These are phyloP conservation scores for Bergia puertoricense DNA, from an alignment of 92 coral and sea anemone genomes.

Conservation along the genomic window DNA sequence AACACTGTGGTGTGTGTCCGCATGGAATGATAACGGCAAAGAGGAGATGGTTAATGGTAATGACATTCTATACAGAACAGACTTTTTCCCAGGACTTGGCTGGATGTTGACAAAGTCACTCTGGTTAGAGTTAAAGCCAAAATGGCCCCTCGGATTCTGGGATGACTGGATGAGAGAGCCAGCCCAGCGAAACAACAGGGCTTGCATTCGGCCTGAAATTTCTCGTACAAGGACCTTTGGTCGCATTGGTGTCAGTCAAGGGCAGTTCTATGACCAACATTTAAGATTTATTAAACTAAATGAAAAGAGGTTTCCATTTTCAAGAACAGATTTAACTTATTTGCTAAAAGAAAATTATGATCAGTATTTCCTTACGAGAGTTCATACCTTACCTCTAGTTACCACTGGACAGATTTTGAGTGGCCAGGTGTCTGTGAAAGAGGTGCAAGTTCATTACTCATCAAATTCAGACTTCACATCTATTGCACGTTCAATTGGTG, in stretches of 20 bases:
- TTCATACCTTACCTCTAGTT: slow-evolving; percentile 64
- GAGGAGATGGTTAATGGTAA: slow-evolving; percentile 86
- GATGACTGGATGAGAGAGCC: slow-evolving; percentile 99
- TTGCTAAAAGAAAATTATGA: slow-evolving; percentile 83
- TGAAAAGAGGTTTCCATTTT: slow-evolving; percentile 77
- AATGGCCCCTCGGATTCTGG: slow-evolving; percentile 99
- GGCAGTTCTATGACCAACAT: slow-evolving; percentile 95
- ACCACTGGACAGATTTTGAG: slow-evolving; percentile 54
- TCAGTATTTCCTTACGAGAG: slow-evolving; percentile 53
- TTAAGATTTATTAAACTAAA: slow-evolving; percentile 86
- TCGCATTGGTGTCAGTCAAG: slow-evolving; percentile 90
- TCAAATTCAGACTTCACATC: slow-evolving; percentile 61
- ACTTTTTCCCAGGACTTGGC: slow-evolving; percentile 97
- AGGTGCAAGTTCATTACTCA: slow-evolving; percentile 76
- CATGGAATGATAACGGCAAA: slow-evolving; percentile 99
- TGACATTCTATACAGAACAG: slow-evolving; percentile 86
- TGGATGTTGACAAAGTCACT: slow-evolving; percentile 89
- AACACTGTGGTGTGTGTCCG: slow-evolving; percentile 94
- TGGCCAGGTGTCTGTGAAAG: slow-evolving; percentile 40
- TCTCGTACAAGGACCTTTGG: slow-evolving; percentile 95
- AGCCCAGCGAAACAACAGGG: slow-evolving; percentile 76
- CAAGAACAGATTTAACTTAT: slow-evolving; percentile 80
- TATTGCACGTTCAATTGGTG: slow-evolving; percentile 71
- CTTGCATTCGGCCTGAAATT: slow-evolving; percentile 97
- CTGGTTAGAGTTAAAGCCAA: slow-evolving; percentile 83